Percentiles rank a stretch among this genome's conserved stretches.
Evolutionary conservation across 2,797 vertebrate species (phyloP).

Genomic region (Coccyzus lansbergi): DNA sequence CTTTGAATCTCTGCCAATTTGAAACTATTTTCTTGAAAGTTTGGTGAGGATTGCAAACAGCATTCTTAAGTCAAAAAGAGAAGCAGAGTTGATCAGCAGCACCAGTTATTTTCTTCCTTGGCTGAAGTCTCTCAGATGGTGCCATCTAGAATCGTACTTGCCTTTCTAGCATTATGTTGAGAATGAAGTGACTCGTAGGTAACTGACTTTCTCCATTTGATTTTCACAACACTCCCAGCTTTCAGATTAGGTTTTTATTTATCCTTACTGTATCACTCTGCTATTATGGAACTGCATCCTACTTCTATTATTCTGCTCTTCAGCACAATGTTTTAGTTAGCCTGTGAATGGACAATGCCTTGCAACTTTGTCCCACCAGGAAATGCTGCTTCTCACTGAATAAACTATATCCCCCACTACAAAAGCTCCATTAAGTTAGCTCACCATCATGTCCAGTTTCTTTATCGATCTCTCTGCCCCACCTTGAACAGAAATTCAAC

Average conservation of each 20-base stretch:
- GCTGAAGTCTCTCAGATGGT: not conserved
- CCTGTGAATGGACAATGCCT: not conserved
- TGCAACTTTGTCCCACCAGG: not conserved
- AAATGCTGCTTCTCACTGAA: not conserved
- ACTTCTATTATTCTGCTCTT: not conserved
- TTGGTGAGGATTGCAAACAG: not conserved
- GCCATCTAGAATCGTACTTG: not conserved
- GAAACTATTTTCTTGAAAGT: not conserved
- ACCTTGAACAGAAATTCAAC: not conserved
- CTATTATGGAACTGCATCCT: not conserved
- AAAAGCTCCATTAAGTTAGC: not conserved
- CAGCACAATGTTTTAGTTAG: not conserved
- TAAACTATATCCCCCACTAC: not conserved
- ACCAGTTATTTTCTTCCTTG: not conserved
- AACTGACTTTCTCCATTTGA: not conserved
- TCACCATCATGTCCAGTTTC: no score
- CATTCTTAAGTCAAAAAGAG: not conserved
- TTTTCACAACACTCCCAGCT: not conserved
- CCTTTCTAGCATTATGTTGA: not conserved
- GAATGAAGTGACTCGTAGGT: not conserved
- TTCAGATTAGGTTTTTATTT: not conserved
- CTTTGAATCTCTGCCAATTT: not conserved
- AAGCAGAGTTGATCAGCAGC: not conserved
- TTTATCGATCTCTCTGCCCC: not conserved
- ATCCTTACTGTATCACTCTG: not conserved